Conservation (phyloP, 2,888 invertebrate genomes). For the Physocephala rufipes region DNA sequence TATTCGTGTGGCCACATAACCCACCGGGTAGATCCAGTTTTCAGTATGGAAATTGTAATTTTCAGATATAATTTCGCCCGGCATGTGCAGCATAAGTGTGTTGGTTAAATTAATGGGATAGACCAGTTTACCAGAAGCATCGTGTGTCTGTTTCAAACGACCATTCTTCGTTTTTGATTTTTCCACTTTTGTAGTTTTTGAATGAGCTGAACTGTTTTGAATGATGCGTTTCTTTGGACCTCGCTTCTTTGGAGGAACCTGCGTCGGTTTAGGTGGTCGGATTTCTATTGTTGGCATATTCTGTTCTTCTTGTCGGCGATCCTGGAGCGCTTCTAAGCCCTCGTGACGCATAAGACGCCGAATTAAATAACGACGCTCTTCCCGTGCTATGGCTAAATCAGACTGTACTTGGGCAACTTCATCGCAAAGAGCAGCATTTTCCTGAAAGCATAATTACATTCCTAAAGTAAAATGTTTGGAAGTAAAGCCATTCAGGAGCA, state of each 20-base stretch:
- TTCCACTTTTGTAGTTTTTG: neutral
- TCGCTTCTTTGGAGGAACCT: conserved; percentile 51
- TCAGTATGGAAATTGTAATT: conserved; percentile 75
- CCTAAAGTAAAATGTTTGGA: neutral
- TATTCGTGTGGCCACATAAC: conserved; percentile 77
- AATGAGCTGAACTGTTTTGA: conserved; percentile 26
- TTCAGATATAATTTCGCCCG: conserved; percentile 79
- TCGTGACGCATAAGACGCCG: conserved; percentile 79
- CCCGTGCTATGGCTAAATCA: conserved; percentile 80
- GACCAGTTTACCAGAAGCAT: conserved; percentile 74
- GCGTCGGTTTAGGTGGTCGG: neutral
- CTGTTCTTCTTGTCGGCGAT: conserved; percentile 37
- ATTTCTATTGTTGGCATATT: neutral
- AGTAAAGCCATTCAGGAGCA: neutral
- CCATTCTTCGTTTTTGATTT: conserved; percentile 37
- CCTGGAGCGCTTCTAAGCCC: conserved; percentile 52
- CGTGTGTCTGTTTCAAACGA: conserved; percentile 48
- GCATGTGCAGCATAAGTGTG: conserved; percentile 73
- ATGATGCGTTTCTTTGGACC: conserved; percentile 55
- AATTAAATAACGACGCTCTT: conserved; percentile 83
- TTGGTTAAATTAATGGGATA: conserved; percentile 79
- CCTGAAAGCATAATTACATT: conserved; percentile 69
- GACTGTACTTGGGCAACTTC: conserved; percentile 87
- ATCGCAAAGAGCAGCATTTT: conserved; percentile 87
- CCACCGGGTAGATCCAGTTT: conserved; percentile 79